A percentile compares a stretch with the other conserved stretches of the same genome.
These are phyloP conservation scores for Lampropteryx suffumata DNA, from an alignment of 2,888 invertebrate genomes.

Conservation along the genomic window DNA sequence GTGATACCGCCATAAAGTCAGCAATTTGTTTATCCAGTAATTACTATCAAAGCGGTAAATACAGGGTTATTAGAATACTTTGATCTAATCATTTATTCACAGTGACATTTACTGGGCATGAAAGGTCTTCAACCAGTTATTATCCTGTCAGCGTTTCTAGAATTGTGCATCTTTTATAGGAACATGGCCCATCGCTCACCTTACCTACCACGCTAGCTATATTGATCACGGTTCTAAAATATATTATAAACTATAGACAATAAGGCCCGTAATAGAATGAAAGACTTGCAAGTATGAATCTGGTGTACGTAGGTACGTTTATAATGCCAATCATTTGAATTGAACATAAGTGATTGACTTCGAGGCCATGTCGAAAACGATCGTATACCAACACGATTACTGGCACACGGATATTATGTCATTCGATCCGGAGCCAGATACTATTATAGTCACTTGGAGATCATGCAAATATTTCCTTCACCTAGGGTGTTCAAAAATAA, in stretches of 20 bases:
- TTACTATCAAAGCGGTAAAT: constrained; percentile 2
- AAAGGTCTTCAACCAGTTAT: constrained; percentile 40
- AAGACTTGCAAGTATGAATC: no score
- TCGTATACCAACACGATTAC: no score
- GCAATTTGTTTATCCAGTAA: no score
- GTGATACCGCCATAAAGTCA: no score
- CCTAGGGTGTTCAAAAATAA: no score
- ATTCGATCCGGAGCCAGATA: no score
- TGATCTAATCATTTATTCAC: constrained; percentile 28
- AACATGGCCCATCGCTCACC: constrained; percentile 1
- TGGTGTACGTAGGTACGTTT: constrained; percentile 1
- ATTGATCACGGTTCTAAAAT: neutral
- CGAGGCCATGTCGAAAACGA: neutral
- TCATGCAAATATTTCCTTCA: no score
- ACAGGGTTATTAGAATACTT: constrained; percentile 1
- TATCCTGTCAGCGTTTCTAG: constrained; percentile 42
- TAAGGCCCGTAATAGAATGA: neutral
- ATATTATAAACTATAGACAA: neutral
- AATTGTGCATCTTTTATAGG: constrained; percentile 16
- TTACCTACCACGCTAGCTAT: neutral
- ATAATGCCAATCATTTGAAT: constrained; percentile 8
- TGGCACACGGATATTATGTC: no score
- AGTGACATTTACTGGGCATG: constrained; percentile 29
- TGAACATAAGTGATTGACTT: constrained; percentile 8
- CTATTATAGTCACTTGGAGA: no score